These are phyloP conservation scores for Scyliorhinus canicula DNA, from an alignment of 2,797 vertebrate genomes.

Conservation along the genomic window DNA sequence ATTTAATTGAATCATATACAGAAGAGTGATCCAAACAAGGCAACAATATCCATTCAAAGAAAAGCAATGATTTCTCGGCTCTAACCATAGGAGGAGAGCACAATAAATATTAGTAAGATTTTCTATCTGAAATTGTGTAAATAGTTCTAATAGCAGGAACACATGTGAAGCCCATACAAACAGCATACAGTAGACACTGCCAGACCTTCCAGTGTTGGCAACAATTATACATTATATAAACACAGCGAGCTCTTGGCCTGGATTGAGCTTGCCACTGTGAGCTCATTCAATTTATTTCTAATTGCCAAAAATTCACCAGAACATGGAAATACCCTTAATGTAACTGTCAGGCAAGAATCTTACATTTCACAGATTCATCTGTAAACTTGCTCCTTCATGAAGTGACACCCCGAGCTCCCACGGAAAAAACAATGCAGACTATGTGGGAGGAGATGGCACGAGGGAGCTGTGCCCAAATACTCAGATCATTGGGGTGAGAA, in stretches of 20 bases:
- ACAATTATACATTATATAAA: constrained; percentile 4
- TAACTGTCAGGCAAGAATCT: not conserved
- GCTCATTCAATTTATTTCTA: constrained; percentile 20
- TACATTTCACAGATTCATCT: not conserved
- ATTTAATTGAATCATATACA: not conserved
- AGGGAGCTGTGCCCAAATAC: not conserved
- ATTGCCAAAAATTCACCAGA: not conserved
- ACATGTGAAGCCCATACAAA: constrained; percentile 7
- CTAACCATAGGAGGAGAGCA: not conserved
- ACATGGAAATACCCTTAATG: not conserved
- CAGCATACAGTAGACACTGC: not conserved
- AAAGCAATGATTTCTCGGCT: not conserved
- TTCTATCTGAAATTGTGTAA: not conserved
- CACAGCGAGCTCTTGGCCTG: not conserved
- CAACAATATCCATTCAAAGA: not conserved
- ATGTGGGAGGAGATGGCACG: not conserved
- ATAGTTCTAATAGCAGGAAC: not conserved
- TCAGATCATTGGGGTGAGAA: not conserved
- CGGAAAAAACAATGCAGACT: not conserved
- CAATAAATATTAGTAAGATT: not conserved
- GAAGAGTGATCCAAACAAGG: not conserved
- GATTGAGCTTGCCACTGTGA: not conserved
- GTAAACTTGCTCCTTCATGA: not conserved
- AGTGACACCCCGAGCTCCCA: not conserved
- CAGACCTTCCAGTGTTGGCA: constrained; percentile 14